Conservation (phyloP, 2,797 vertebrate genomes). For the Sciurus carolinensis region DNA sequence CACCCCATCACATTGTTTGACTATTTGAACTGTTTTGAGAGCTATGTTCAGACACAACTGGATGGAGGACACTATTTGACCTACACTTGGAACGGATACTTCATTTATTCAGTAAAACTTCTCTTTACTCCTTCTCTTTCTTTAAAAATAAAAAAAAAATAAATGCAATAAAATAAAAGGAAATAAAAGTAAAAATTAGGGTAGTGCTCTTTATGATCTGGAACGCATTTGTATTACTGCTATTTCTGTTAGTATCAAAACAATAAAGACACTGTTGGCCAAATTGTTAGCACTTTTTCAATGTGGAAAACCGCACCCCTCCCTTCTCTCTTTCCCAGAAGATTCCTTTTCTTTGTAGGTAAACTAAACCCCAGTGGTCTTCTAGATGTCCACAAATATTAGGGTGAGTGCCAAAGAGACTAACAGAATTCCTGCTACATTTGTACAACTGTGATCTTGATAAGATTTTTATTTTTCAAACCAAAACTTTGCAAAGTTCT, state of each 20-base stretch:
- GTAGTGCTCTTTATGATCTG: background rate
- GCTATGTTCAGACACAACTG: background rate
- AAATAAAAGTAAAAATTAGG: background rate
- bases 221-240: background rate
- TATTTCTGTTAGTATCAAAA: slow-evolving; percentile 45
- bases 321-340: background rate
- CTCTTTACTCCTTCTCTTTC: background rate
- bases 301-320: background rate
- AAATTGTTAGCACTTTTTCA: slow-evolving; percentile 45
- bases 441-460: background rate
- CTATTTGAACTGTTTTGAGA: background rate
- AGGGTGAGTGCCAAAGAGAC: background rate
- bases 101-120: background rate
- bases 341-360: background rate
- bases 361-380: background rate
- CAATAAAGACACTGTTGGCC: background rate
- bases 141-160: background rate
- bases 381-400: background rate
- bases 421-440: background rate
- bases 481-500: background rate
- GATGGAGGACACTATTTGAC: background rate
- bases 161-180: background rate
- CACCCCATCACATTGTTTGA: background rate
- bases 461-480: background rate
- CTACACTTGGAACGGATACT: background rate